Conservation (phyloP, 2,797 vertebrate genomes). For the Telmatherina bonti region DNA sequence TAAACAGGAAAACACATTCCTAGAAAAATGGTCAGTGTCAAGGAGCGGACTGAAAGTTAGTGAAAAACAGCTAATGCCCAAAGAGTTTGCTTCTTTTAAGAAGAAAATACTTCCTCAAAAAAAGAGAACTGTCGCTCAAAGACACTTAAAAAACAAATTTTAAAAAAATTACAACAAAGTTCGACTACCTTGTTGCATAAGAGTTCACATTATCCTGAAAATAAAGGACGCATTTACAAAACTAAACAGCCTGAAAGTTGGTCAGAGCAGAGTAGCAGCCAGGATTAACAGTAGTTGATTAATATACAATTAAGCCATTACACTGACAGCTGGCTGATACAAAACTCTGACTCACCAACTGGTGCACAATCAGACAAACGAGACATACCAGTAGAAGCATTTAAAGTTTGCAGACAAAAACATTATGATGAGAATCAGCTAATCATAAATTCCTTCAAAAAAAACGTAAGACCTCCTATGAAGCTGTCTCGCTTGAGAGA, state of each 20-base stretch:
- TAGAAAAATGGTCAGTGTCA: no score
- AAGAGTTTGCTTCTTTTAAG: no score
- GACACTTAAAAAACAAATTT: not conserved
- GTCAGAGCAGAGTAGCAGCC: not conserved
- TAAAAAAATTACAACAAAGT: not conserved
- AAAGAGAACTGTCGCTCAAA: no score
- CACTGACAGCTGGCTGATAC: not conserved
- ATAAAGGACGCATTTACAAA: not conserved
- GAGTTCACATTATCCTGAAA: not conserved
- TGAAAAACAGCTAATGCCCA: no score
- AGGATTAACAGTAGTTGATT: not conserved
- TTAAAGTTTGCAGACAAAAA: not conserved
- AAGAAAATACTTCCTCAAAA: not conserved
- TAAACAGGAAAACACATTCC: no score
- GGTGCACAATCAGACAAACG: not conserved
- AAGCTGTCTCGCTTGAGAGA: conserved; percentile 4
- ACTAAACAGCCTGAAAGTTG: not conserved
- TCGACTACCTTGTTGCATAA: not conserved
- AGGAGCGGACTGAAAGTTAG: no score
- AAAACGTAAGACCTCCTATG: not conserved
- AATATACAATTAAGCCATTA: not conserved
- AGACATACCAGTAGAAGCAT: not conserved
- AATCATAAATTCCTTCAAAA: not conserved
- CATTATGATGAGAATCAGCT: conserved; percentile 8
- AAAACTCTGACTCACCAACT: not conserved